Evolutionary conservation across 2,888 invertebrate species (phyloP), one percentile per base, ranked within the genome.

Genomic region (Agelastica alni): DNA sequence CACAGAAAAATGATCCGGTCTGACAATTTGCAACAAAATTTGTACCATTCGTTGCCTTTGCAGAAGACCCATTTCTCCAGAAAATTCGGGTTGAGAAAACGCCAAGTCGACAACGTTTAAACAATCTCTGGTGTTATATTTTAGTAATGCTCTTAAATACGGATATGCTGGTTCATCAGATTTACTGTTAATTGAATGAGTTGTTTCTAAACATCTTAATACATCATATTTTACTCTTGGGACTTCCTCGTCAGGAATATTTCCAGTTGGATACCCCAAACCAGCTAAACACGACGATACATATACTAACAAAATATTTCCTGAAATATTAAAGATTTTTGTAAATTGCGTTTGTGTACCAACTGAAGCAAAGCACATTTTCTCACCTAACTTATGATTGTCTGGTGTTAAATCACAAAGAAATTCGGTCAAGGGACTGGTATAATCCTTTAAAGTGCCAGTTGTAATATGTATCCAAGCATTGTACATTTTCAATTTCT

Each of bases 221-320:
- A 91, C 82, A 71, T 91, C 88, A 55, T 86, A 83, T 70, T 91
- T 89, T 1, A 89, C 90, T 67, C 81, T 79, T 22, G 82, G 80
- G 4, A 85, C 81, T 42, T 82, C 76, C 26, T 83, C 81, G 6
- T 79, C 77, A 0, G 86, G 83, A 62, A 92, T 85, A 65, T 86
- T 84, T 0, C 92, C 92, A 31, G 79, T 79, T 0, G 92, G 93
- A 78, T 91, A 94, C 1, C 89, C 89, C 51, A 90, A 79, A 46
- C 67, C 94, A n/a, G 91, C 88, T 59, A 94, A 78, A 69, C 93
- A 93, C 62, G 92, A 91, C 59, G 90, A 91, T 20, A 92, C 84
- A 70, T 93, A 94, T 2, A 94, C 91, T 44, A 95, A 77, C 61
- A 94, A 77, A 58, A 89, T 89, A 70, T 93, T 93, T 4, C 93